A percentile compares a stretch with the other conserved stretches of the same genome.
Evolutionary conservation across 2,113 vertebrate species (phyloP).

Genomic region (Acinonyx jubatus): DNA sequence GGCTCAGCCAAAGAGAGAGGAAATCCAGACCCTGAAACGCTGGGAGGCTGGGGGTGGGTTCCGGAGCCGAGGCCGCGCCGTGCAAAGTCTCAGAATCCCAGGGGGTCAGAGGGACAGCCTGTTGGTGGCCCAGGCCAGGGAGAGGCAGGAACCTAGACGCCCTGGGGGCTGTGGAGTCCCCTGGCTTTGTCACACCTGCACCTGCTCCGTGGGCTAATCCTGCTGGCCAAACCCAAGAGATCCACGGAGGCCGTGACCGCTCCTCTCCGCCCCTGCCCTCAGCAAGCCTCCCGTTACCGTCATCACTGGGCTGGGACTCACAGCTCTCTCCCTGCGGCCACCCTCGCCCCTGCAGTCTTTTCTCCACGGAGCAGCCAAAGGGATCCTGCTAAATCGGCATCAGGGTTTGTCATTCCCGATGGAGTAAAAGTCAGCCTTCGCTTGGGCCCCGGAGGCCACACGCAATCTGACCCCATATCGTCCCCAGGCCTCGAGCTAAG

Average conservation of each 20-base stretch:
- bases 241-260: fast-evolving
- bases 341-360: background rate
- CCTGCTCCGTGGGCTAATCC: fast-evolving
- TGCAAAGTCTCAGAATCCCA: background rate
- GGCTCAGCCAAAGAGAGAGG: background rate
- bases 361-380: background rate
- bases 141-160: background rate
- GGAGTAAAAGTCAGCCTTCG: background rate
- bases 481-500: too few species aligned
- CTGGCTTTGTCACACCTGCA: background rate
- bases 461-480: background rate
- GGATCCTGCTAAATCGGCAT: background rate
- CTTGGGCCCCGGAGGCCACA: background rate
- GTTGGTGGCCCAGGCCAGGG: too few species aligned
- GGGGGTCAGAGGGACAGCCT: background rate
- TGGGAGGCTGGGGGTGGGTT: too few species aligned
- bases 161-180: background rate
- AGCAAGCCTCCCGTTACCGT: fast-evolving
- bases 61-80: background rate
- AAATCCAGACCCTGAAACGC: fast-evolving
- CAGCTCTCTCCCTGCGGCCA: background rate
- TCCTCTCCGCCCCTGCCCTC: background rate
- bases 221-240: background rate
- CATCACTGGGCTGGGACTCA: background rate
- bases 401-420: background rate